Evolutionary conservation across 2,797 vertebrate genomes (phyloP).

Genomic region (Micropoecilia bifurca): DNA sequence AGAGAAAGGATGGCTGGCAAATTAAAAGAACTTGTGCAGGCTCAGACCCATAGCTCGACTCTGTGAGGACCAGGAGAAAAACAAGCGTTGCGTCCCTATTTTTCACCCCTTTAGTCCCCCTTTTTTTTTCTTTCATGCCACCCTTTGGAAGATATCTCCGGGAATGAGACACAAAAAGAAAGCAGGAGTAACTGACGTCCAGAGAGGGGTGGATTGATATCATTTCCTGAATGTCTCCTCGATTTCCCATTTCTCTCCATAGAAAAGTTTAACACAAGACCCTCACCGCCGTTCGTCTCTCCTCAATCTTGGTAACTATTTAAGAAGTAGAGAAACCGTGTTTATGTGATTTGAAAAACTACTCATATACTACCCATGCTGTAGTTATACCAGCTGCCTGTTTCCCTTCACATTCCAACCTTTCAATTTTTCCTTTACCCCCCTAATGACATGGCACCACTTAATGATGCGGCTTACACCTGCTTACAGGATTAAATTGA

Average conservation of each 20-base stretch:
- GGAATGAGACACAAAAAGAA: slow-evolving; percentile 55
- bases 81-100: slow-evolving; percentile 63
- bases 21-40: slow-evolving; percentile 74
- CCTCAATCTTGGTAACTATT: slow-evolving; percentile 6
- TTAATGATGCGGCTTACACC: slow-evolving; percentile 86
- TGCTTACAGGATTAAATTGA: slow-evolving; percentile 90
- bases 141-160: slow-evolving; percentile 58
- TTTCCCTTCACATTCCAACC: slow-evolving; percentile 70
- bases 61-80: slow-evolving; percentile 70
- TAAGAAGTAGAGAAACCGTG: slow-evolving; percentile 45
- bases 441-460: slow-evolving; percentile 75
- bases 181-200: slow-evolving; percentile 54
- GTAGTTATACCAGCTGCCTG: slow-evolving; percentile 78
- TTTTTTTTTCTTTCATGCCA: slow-evolving; percentile 58
- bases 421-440: slow-evolving; percentile 60
- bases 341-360: slow-evolving; percentile 58
- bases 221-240: slow-evolving; percentile 52
- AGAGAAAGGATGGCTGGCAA: slow-evolving; percentile 71
- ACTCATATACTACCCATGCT: slow-evolving; percentile 66
- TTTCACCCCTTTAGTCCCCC: slow-evolving; percentile 47
- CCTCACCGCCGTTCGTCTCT: not conserved
- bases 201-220: slow-evolving; percentile 60
- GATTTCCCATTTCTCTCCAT: slow-evolving; percentile 27
- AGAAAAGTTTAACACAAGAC: slow-evolving; percentile 15
- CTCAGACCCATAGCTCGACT: slow-evolving; percentile 59